Base-by-base conservation (phyloP, 2,113 vertebrate genomes). In the Leucopsar rothschildi region DNA sequence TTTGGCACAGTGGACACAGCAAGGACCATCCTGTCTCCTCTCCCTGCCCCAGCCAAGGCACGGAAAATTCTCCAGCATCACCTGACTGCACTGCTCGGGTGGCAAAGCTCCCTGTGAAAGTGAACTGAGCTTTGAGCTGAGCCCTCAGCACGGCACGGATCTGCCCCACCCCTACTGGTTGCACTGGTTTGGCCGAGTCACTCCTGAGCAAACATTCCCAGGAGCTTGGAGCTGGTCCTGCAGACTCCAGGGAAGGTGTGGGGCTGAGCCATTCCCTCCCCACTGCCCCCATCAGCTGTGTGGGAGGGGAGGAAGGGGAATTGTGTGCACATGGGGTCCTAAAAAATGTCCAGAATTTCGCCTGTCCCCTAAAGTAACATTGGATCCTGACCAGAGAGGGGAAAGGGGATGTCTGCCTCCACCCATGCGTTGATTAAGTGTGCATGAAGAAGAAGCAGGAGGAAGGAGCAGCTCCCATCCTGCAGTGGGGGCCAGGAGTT, bases 31-130 rank as follows among this genome's bases (percentile, higher is more conserved):
- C 59, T 10, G 33, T 55, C n/a, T 44, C 49, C 86, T 33, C 1
- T 2, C 70, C 69, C 53, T 21, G 15, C 10, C 61, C 40, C 31
- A 49, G n/a, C 27, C 6, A 2, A 4, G 28, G 39, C 4, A 1
- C 11, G 37, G 44, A 22, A 23, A 16, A 4, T 31, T 63, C 71
- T 81, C 52, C 66, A 7, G 12, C 61, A 6, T 16, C 4, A 0
- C 23, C 73, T 5, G 0, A 10, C 40, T 2, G 0, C 10, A 1
- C 39, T 37, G 35, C 75, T n/a, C 28, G 0, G 24, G 10, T 8
- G 0, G 16, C 50, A 33, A 1, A 80, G 28, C 39, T 28, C 13
- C 0, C 12, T 15, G 37, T 6, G 25, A 17, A 9, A 55, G 45
- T 0, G 4, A 49, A 9, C 53, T 23, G 0, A 2, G 42, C 11